These are phyloP conservation scores for Porites rus DNA, from an alignment of 92 coral and sea anemone genomes.

Conservation along the genomic window DNA sequence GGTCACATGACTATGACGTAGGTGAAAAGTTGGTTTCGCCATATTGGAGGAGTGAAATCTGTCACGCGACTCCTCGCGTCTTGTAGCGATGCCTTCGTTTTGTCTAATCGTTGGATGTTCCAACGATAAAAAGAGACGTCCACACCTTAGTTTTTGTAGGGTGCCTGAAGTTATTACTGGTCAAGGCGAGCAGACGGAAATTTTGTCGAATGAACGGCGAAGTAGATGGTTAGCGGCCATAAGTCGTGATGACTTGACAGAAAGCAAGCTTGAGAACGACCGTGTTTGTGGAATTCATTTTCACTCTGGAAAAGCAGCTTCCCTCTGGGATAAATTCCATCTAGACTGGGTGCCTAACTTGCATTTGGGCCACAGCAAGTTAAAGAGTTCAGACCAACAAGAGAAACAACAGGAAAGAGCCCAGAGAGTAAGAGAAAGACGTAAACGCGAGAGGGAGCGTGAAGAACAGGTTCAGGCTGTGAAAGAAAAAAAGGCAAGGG, in stretches of 20 bases:
- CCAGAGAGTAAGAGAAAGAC: constrained; percentile 38
- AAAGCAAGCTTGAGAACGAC: constrained; percentile 15
- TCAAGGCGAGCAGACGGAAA: constrained; percentile 56
- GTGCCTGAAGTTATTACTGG: constrained; percentile 55
- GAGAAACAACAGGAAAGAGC: constrained; percentile 38
- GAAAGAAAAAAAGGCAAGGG: constrained; percentile 25
- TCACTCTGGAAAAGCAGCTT: constrained; percentile 29
- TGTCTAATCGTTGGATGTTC: constrained; percentile 52
- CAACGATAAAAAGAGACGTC: constrained; percentile 38
- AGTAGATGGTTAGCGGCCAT: constrained; percentile 42
- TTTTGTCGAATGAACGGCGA: constrained; percentile 68
- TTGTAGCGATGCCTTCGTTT: constrained; percentile 47
- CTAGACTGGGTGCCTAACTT: constrained; percentile 41
- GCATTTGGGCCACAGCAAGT: constrained; percentile 36
- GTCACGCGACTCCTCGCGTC: constrained; percentile 11
- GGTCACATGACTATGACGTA: constrained; percentile 17
- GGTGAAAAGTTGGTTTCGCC: not conserved
- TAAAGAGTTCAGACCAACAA: not conserved
- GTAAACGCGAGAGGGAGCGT: constrained; percentile 38
- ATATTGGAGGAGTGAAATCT: constrained; percentile 17
- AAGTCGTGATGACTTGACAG: constrained; percentile 49
- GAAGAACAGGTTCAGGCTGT: constrained; percentile 7
- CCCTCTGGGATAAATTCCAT: constrained; percentile 44
- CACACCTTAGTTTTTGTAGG: constrained; percentile 58
- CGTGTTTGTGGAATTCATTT: constrained; percentile 35